Evolutionary conservation across 2,113 vertebrate genomes (phyloP).

Genomic region (Sula dactylatra): DNA sequence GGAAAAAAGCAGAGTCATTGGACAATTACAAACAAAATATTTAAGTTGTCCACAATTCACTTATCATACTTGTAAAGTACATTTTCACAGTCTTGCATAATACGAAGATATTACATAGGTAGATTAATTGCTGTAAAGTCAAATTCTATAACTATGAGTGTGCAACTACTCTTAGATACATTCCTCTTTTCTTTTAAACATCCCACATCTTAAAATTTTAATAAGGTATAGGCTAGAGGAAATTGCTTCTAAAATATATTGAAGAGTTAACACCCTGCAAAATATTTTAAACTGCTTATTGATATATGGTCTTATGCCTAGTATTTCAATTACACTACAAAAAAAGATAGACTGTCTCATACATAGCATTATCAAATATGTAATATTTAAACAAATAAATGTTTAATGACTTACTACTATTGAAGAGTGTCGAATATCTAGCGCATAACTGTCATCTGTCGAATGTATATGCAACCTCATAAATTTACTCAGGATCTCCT

Average conservation of each 20-base stretch:
- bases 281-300: background rate
- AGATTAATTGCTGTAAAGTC: background rate
- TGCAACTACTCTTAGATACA: background rate
- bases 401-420: slow-evolving; percentile 81
- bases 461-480: slow-evolving; percentile 78
- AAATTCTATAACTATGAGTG: background rate
- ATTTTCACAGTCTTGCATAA: background rate
- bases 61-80: background rate
- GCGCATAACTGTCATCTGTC: slow-evolving; percentile 77
- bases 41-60: background rate
- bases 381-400: background rate
- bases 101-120: background rate
- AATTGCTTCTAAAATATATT: background rate
- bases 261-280: background rate
- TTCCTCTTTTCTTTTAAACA: background rate
- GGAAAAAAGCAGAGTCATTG: background rate
- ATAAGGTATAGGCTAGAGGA: background rate
- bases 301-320: background rate
- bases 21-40: background rate
- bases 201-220: background rate
- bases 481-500: slow-evolving; percentile 78
- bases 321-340: background rate
- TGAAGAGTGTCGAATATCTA: slow-evolving; percentile 90
- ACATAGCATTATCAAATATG: background rate
- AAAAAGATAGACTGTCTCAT: background rate